phyloP scores from a whole-genome alignment of 53 echinoderm and acorn worm genomes.

The Crossaster papposus region DNA sequence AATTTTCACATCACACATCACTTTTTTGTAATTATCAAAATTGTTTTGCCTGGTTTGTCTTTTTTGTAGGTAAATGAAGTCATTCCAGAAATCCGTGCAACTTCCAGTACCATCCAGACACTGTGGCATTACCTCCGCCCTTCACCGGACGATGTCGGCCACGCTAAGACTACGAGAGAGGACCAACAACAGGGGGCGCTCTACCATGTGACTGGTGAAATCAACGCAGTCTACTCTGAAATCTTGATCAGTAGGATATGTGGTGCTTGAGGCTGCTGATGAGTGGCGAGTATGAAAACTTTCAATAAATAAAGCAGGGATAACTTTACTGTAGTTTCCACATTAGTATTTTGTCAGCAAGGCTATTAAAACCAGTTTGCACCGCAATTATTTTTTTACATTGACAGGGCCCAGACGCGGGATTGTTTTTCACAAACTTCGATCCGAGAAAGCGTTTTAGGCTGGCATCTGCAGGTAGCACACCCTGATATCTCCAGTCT shows the following conservation, averaged over 20 bases:
- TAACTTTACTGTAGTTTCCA: too few species aligned
- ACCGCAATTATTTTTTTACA: too few species aligned
- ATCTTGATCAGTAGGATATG: slow-evolving; percentile 84
- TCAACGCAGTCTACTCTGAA: slow-evolving; percentile 95
- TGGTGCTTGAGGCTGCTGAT: slow-evolving; percentile 19
- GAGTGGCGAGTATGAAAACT: neutral
- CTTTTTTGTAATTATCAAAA: neutral
- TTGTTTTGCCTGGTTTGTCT: neutral
- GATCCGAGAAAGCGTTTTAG: too few species aligned
- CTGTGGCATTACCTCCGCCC: slow-evolving; percentile 40
- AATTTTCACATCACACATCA: neutral
- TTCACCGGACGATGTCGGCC: slow-evolving; percentile 3
- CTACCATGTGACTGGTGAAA: slow-evolving; percentile 78
- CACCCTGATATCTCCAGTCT: too few species aligned
- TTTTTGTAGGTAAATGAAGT: slow-evolving; percentile 42
- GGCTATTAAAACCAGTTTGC: too few species aligned
- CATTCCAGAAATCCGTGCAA: slow-evolving; percentile 48
- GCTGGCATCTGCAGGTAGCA: too few species aligned
- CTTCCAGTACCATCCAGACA: slow-evolving; percentile 39
- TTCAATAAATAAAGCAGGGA: neutral
- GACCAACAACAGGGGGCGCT: slow-evolving; percentile 38
- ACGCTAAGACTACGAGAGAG: slow-evolving; percentile 12
- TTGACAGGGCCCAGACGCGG: too few species aligned
- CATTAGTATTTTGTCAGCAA: too few species aligned
- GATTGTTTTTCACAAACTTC: too few species aligned